phyloP scores from a whole-genome alignment of 1,140 invertebrate genomes.

The Propsilocerus akamusi region DNA sequence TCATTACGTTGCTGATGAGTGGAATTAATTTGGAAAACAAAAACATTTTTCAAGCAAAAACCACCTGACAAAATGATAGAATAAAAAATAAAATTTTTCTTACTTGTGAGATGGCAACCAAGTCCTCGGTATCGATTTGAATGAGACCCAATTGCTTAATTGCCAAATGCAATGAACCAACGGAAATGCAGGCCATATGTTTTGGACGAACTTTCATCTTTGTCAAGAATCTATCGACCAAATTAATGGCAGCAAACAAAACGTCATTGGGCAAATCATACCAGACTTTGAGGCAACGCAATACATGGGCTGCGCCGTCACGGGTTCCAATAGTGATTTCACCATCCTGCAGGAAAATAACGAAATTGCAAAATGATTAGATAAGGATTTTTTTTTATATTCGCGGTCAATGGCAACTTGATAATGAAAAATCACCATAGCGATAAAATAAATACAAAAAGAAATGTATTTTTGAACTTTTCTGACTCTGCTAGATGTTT shows the following conservation, averaged over 20 bases:
- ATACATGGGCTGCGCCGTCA: conserved; percentile 56
- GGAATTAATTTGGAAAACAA: not conserved
- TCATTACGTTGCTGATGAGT: too few relatives aligned
- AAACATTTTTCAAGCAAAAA: not conserved
- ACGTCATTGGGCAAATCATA: conserved; percentile 60
- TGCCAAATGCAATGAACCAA: conserved; percentile 24
- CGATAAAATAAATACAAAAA: conserved; percentile 5
- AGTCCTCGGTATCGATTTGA: conserved; percentile 21
- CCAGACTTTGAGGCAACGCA: conserved; percentile 65
- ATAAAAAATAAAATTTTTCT: conserved; percentile 3
- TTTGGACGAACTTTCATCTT: conserved; percentile 42
- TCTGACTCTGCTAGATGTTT: not conserved
- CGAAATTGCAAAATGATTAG: not conserved
- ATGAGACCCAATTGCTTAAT: conserved; percentile 22
- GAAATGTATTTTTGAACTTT: not conserved
- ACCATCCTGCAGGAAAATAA: conserved; percentile 18
- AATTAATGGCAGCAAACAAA: conserved; percentile 52
- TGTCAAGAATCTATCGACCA: conserved; percentile 55
- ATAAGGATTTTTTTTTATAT: not conserved
- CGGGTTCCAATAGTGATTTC: conserved; percentile 53
- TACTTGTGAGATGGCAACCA: conserved; percentile 25
- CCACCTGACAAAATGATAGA: not conserved
- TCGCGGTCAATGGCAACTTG: too few relatives aligned
- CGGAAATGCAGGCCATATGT: conserved; percentile 24
- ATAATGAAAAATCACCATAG: conserved; percentile 3